phyloP scores from a whole-genome alignment of 2,888 invertebrate genomes.

The Oegoconia quadripuncta region DNA sequence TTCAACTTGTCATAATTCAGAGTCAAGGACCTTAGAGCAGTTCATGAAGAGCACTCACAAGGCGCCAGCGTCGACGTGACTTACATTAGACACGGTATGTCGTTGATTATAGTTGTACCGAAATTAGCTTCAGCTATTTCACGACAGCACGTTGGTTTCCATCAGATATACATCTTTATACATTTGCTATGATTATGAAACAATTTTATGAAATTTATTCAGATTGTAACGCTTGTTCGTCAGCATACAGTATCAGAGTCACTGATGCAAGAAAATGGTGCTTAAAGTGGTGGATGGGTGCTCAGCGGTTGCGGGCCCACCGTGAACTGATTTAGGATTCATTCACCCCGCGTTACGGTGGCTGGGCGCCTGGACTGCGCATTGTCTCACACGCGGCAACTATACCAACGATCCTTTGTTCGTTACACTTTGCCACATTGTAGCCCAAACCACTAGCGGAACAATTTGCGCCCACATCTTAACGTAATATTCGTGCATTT shows the following conservation, averaged over 20 bases:
- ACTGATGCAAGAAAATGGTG: constrained; percentile 20
- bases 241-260: not conserved
- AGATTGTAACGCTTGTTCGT: not conserved
- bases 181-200: constrained; percentile 5
- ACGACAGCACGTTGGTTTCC: constrained; percentile 16
- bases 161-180: constrained; percentile 7
- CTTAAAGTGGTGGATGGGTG: constrained; percentile 19
- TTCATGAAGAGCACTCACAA: constrained; percentile 34
- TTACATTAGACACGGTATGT: constrained; percentile 54
- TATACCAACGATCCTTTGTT: constrained; percentile 72
- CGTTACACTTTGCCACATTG: constrained; percentile 60
- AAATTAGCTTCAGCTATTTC: constrained; percentile 32
- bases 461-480: constrained; percentile 61
- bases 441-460: constrained; percentile 54
- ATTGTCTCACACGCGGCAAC: constrained; percentile 60
- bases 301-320: constrained; percentile 31
- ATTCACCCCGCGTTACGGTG: constrained; percentile 70
- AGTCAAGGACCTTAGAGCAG: constrained; percentile 60
- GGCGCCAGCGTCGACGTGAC: constrained; percentile 32
- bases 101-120: constrained; percentile 42
- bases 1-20: constrained; percentile 47
- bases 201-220: constrained; percentile 4
- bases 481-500: constrained; percentile 51
- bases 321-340: constrained; percentile 65
- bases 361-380: constrained; percentile 55